Evolutionary conservation across 2,797 vertebrate species (phyloP).

Genomic region (Rallus crepitans): DNA sequence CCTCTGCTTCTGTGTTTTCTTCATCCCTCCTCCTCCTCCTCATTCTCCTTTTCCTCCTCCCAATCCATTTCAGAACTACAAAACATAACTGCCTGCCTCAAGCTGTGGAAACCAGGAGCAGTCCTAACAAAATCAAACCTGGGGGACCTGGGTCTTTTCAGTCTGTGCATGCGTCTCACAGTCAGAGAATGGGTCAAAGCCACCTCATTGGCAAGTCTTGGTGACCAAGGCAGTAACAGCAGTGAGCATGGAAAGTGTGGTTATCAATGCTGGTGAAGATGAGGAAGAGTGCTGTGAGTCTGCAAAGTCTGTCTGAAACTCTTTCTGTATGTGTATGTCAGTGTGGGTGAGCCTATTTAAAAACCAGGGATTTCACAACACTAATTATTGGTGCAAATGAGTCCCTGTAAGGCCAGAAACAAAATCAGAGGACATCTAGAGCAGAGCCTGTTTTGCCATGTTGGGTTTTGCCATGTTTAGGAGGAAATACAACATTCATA

Average conservation of each 20-base stretch:
- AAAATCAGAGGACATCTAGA: background rate
- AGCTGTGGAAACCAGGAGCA: background rate
- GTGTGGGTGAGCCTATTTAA: background rate
- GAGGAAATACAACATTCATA: background rate
- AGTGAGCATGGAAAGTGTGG: background rate
- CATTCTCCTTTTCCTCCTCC: background rate
- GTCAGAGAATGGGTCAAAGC: background rate
- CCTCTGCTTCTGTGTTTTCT: background rate
- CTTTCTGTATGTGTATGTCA: background rate
- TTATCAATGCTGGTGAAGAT: rapidly evolving
- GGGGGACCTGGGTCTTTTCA: background rate
- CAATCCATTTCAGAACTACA: background rate
- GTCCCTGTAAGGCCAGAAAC: background rate
- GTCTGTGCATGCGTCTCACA: rapidly evolving
- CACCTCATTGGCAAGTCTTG: background rate
- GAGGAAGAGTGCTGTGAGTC: background rate
- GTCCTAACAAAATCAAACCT: background rate
- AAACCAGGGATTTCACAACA: background rate
- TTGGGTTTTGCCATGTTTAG: background rate
- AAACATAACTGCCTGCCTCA: background rate
- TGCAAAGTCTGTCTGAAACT: background rate
- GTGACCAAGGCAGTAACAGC: background rate
- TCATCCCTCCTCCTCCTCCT: background rate
- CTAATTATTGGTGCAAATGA: background rate
- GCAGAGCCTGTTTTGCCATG: background rate